Conservation (phyloP, 2,888 invertebrate genomes). For the Tetragnatha montana region DNA sequence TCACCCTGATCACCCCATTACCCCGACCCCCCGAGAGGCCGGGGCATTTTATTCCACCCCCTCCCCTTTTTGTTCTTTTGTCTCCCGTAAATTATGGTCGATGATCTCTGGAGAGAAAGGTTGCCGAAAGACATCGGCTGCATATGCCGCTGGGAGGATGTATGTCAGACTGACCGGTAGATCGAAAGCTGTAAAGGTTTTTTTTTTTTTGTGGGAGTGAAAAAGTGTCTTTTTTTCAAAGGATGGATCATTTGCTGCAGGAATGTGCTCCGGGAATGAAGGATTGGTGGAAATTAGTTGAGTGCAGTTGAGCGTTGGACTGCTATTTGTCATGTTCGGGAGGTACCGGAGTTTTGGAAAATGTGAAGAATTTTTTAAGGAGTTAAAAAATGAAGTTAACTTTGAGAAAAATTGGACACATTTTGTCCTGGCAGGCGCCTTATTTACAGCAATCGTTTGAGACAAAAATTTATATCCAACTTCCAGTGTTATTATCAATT, state of each 20-base stretch:
- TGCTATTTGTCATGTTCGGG: background rate
- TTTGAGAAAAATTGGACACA: too few relatives aligned
- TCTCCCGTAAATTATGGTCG: slow-evolving; percentile 11
- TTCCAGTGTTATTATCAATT: too few relatives aligned
- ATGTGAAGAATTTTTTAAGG: too few relatives aligned
- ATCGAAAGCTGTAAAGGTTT: slow-evolving; percentile 25
- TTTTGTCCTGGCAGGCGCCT: too few relatives aligned
- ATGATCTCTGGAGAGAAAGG: slow-evolving; percentile 4
- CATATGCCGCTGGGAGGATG: background rate
- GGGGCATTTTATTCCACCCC: background rate
- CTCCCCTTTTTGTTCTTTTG: background rate
- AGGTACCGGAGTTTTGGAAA: background rate
- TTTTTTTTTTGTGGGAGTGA: slow-evolving; percentile 1
- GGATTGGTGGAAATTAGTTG: background rate
- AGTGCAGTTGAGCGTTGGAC: background rate
- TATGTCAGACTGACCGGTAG: slow-evolving; percentile 1
- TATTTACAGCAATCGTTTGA: too few relatives aligned
- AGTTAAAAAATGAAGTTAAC: too few relatives aligned
- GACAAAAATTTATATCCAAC: too few relatives aligned
- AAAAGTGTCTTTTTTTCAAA: background rate
- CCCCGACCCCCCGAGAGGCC: background rate
- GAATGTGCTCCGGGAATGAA: background rate
- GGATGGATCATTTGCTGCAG: slow-evolving; percentile 30
- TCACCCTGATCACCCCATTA: slow-evolving; percentile 43
- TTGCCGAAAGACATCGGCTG: background rate